phyloP scores from a whole-genome alignment of 2,888 invertebrate genomes.

The Drosophila yooni region DNA sequence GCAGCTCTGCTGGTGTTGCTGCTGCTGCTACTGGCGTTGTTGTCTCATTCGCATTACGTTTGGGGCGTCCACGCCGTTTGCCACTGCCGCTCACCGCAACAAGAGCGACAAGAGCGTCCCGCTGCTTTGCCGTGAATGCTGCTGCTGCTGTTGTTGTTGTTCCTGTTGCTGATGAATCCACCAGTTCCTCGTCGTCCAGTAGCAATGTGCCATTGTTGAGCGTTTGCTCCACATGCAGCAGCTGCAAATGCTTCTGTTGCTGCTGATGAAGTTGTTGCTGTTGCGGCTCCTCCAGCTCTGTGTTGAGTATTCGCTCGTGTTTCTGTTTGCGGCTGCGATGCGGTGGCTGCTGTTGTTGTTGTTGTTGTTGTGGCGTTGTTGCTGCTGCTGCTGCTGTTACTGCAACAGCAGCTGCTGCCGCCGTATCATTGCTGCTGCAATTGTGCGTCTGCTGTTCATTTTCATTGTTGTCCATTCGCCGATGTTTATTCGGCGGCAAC shows the following conservation, averaged over 20 bases:
- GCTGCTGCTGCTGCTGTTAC: slow-evolving; percentile 13
- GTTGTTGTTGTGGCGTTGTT: slow-evolving; percentile 18
- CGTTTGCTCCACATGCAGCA: slow-evolving; percentile 14
- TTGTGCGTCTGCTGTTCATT: slow-evolving; percentile 66
- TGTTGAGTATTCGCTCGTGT: slow-evolving; percentile 78
- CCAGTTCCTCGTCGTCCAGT: slow-evolving; percentile 17
- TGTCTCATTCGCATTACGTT: slow-evolving; percentile 77
- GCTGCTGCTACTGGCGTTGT: slow-evolving; percentile 9
- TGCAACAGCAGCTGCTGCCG: slow-evolving; percentile 22
- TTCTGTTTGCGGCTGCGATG: slow-evolving; percentile 82
- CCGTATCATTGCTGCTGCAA: slow-evolving; percentile 54
- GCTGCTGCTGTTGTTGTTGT: slow-evolving; percentile 5
- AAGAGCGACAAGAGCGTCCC: background rate
- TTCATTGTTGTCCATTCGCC: slow-evolving; percentile 76
- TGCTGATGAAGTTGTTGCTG: slow-evolving; percentile 29
- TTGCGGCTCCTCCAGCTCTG: slow-evolving; percentile 75
- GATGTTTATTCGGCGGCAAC: slow-evolving; percentile 69
- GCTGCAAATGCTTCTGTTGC: slow-evolving; percentile 27
- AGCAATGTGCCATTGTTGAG: slow-evolving; percentile 50
- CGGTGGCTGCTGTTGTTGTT: slow-evolving; percentile 19
- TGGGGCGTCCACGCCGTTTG: slow-evolving; percentile 85
- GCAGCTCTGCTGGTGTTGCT: slow-evolving; percentile 7
- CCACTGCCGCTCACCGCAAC: slow-evolving; percentile 32
- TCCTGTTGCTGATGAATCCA: slow-evolving; percentile 2
- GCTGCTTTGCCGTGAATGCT: background rate